Evolutionary conservation across 2,888 invertebrate genomes (phyloP), one percentile per base, ranked within the genome.

Genomic region (Drosophila pseudotalamancana): DNA sequence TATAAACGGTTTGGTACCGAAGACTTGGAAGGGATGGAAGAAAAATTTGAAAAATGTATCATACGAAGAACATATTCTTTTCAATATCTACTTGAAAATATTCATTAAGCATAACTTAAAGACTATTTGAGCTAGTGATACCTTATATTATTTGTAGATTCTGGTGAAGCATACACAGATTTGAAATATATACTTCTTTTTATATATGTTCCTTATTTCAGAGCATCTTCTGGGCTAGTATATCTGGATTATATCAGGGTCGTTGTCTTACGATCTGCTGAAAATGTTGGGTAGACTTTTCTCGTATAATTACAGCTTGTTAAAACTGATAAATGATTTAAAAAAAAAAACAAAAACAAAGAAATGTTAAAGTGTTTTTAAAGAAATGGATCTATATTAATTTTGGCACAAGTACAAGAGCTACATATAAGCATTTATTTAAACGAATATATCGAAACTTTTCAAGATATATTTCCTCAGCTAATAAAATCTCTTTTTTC

Each of bases 241-340:
- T n/a, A n/a, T n/a, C n/a, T n/a, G n/a, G n/a, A n/a, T n/a, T n/a
- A 64, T 50, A 84, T 84, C 82, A 81, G 78, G 79, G 82, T 85
- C 66, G 40, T 85, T 64, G 40, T 37, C 50, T 78, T 83, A 62
- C 66, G 68, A 55, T 54, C 54, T 45, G 45, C n/a, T 11, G 34
- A 43, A 49, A 54, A 18, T 45, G 14, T 51, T 25, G 11, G 11
- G 29, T 16, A 39, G 19, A 0, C 32, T 43, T 49, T 66, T 55
- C 37, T 61, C 37, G 57, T 57, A 65, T 49, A 77, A 68, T 67
- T 73, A 45, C 60, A 43, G 64, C 65, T 84, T 61, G 63, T 84
- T 79, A 62, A 81, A 67, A 65, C 43, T 68, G 43, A 66, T 25
- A 49, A 59, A 64, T 70, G 23, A 40, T 16, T 66, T 4, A 19